Evolutionary conservation across 2,113 vertebrate genomes (phyloP).

Genomic region (Lophochroa leadbeateri): DNA sequence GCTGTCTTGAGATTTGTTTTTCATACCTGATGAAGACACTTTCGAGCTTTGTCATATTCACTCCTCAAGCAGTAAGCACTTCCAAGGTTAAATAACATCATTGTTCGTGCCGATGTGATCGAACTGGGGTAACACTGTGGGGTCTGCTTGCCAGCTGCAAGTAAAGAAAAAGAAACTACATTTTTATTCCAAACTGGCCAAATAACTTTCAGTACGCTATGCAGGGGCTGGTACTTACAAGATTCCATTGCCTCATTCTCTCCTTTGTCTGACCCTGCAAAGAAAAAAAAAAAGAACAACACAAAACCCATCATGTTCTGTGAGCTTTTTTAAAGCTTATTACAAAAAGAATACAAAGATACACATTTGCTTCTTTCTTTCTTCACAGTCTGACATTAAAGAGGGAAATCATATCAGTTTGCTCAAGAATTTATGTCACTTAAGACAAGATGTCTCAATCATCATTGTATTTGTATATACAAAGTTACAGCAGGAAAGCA

Average conservation of each 20-base stretch:
- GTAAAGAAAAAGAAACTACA: not conserved
- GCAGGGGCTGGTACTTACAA: slow-evolving; percentile 80
- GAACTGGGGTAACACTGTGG: slow-evolving; percentile 95
- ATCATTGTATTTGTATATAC: not conserved
- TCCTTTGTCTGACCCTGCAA: slow-evolving; percentile 91
- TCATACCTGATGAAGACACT: slow-evolving; percentile 94
- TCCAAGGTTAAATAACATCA: slow-evolving; percentile 98
- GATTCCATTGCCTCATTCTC: slow-evolving; percentile 92
- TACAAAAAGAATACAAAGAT: not conserved
- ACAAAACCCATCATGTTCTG: not conserved
- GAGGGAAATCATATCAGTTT: not conserved
- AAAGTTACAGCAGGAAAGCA: slow-evolving; percentile 22
- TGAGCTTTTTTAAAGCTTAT: not conserved
- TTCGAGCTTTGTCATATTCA: slow-evolving; percentile 97
- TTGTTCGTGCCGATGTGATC: slow-evolving; percentile 90
- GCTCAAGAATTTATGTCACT: not conserved
- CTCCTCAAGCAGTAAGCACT: slow-evolving; percentile 96
- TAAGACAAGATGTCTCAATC: not conserved
- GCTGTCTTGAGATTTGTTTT: not conserved
- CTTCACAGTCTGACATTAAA: not conserved
- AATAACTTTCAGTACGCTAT: not conserved
- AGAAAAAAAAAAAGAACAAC: not conserved
- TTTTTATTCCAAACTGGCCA: not conserved
- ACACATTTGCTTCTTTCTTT: not conserved
- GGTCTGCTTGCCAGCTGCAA: slow-evolving; percentile 90